These are phyloP conservation scores for Myotis planiceps DNA, from an alignment of 2,797 vertebrate genomes.

Conservation along the genomic window DNA sequence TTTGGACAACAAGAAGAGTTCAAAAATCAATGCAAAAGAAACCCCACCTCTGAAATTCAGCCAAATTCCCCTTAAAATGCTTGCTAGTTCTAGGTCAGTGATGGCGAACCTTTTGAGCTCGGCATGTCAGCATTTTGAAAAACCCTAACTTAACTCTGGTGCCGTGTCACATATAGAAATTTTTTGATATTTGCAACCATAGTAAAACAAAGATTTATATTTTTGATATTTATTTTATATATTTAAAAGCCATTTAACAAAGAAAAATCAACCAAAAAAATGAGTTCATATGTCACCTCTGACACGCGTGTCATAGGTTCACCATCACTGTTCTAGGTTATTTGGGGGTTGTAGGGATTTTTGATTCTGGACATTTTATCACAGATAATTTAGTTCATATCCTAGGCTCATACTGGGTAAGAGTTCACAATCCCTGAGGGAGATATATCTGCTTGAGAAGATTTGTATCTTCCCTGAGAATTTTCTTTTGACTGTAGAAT, in stretches of 20 bases:
- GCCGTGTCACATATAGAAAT: no score
- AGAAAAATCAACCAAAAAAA: no score
- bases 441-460: not conserved
- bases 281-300: no score
- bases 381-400: conserved; percentile 31
- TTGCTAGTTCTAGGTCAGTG: not conserved
- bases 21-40: not conserved
- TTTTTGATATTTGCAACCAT: no score
- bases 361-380: conserved; percentile 50
- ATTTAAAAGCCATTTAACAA: no score
- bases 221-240: no score
- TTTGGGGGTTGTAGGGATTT: conserved; percentile 6
- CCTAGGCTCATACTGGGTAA: not conserved
- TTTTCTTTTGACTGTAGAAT: conserved; percentile 25
- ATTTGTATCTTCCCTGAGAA: not conserved
- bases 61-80: conserved; percentile 15
- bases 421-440: not conserved
- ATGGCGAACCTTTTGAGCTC: no score
- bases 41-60: conserved; percentile 2
- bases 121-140: no score
- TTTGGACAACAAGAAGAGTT: conserved; percentile 5
- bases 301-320: no score
- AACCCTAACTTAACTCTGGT: no score
- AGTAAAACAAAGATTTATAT: no score
- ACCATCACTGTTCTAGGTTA: not conserved